Evolutionary conservation across 2,113 vertebrate species (phyloP).

Genomic region (Platycercus adscitus): DNA sequence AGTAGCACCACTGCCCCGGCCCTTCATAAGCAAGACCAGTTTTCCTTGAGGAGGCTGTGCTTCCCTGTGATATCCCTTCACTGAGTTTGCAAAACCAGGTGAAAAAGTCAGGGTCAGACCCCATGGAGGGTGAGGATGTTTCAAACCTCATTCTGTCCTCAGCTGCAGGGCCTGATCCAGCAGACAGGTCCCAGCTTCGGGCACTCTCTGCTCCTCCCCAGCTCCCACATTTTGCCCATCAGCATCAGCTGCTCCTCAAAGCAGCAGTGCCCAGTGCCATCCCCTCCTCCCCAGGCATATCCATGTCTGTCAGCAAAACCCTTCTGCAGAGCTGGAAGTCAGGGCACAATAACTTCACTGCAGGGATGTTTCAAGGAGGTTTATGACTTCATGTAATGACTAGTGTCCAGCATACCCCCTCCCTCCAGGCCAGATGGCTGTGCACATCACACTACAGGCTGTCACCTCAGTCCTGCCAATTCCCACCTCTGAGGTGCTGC

Average conservation of each 20-base stretch:
- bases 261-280: not conserved
- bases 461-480: not conserved
- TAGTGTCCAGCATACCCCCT: not conserved
- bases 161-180: not conserved
- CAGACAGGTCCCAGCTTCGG: not conserved
- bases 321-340: not conserved
- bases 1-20: not conserved
- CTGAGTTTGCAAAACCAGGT: not conserved
- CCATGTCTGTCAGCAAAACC: not conserved
- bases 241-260: fast-evolving
- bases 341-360: not conserved
- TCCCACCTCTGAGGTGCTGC: not conserved
- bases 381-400: slow-evolving; percentile 18
- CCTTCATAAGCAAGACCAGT: not conserved
- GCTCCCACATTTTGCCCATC: not conserved
- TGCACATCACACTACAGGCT: not conserved
- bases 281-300: not conserved
- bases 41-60: not conserved
- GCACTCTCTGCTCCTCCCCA: not conserved
- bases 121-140: not conserved
- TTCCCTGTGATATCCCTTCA: not conserved
- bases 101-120: not conserved
- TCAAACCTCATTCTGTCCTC: not conserved
- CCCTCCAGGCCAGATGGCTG: not conserved
- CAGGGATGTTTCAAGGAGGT: not conserved